Evolutionary conservation across 2,113 vertebrate species (phyloP).

Genomic region (Echinops telfairi): DNA sequence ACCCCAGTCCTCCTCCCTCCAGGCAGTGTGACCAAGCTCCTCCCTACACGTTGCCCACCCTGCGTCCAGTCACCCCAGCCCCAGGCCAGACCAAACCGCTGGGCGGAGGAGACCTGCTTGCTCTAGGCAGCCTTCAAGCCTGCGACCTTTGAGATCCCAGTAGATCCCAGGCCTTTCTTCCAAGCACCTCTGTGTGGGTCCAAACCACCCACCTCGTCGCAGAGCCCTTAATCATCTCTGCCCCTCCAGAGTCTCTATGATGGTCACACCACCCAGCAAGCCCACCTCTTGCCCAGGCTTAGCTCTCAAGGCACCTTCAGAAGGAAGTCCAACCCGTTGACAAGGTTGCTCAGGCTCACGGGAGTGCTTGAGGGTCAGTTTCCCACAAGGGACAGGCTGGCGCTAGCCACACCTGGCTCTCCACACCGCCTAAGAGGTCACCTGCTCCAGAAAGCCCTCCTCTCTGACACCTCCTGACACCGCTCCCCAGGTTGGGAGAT

Average conservation of each 20-base stretch:
- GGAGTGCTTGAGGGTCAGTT: not conserved
- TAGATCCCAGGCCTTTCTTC: too few species aligned
- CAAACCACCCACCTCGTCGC: too few species aligned
- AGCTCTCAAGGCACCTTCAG: not conserved
- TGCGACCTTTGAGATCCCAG: not conserved
- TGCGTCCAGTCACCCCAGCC: too few species aligned
- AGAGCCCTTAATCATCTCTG: too few species aligned
- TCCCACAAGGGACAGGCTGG: too few species aligned
- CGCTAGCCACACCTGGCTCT: not conserved
- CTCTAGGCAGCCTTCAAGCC: not conserved
- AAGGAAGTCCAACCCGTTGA: not conserved
- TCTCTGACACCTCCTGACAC: not conserved
- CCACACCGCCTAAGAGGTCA: not conserved
- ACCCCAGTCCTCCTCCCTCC: too few species aligned
- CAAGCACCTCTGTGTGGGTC: too few species aligned
- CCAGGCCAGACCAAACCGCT: too few species aligned
- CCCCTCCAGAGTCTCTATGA: too few species aligned
- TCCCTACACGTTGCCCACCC: too few species aligned
- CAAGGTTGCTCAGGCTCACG: not conserved
- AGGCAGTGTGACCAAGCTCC: too few species aligned
- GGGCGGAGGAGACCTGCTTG: not conserved
- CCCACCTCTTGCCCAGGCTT: not conserved
- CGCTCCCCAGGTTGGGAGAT: not conserved
- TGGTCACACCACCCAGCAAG: not conserved
- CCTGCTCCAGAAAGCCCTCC: not conserved